Conservation (phyloP, 1,140 invertebrate genomes). For the Drosophila bocqueti region DNA sequence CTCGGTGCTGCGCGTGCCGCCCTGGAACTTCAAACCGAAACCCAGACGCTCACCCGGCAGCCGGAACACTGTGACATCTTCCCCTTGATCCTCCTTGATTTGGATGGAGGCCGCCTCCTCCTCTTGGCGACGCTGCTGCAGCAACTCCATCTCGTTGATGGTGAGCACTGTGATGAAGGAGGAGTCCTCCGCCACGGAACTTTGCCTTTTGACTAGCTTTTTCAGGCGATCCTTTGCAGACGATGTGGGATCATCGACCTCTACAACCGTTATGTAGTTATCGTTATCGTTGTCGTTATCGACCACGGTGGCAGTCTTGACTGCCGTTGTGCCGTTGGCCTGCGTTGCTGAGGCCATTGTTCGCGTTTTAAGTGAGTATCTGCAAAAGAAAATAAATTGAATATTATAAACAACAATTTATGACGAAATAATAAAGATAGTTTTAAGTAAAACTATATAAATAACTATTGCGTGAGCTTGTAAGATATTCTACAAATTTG, state of each 20-base stretch:
- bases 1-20: conserved; percentile 91
- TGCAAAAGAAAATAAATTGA: neutral
- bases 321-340: conserved; percentile 27
- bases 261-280: conserved; percentile 90
- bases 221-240: conserved; percentile 72
- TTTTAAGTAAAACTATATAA: neutral
- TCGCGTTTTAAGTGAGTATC: conserved; percentile 4
- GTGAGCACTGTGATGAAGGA: conserved; percentile 82
- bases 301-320: conserved; percentile 42
- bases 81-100: conserved; percentile 54
- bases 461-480: too few relatives aligned
- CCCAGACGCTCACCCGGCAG: conserved; percentile 95
- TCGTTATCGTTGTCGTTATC: conserved; percentile 85
- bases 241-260: conserved; percentile 86
- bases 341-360: conserved; percentile 48
- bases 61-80: conserved; percentile 92
- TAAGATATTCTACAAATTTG: neutral
- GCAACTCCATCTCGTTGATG: conserved; percentile 74
- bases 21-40: conserved; percentile 96
- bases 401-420: neutral
- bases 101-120: neutral
- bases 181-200: conserved; percentile 76
- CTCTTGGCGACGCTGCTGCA: conserved; percentile 56
- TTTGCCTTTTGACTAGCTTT: conserved; percentile 85
- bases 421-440: neutral